Conservation (phyloP, 2,888 invertebrate genomes). For the Bimastos eiseni region DNA sequence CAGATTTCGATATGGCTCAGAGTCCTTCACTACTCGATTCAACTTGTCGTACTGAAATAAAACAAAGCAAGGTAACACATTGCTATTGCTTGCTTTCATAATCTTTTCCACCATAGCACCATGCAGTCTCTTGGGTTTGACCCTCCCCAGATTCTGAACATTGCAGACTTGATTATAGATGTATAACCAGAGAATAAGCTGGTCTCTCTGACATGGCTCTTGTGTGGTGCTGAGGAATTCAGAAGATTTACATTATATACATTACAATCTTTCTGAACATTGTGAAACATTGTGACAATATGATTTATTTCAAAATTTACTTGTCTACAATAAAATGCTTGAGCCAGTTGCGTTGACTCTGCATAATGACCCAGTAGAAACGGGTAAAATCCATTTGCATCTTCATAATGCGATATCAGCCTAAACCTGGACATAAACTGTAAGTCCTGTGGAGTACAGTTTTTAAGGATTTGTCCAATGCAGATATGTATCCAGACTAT, state of each 20-base stretch:
- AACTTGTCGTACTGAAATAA: slow-evolving; percentile 69
- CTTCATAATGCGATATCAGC: not conserved
- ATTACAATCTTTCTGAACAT: not conserved
- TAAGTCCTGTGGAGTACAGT: not conserved
- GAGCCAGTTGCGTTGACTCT: not conserved
- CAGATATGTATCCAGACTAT: not conserved
- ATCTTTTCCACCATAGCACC: not conserved
- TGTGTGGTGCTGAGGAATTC: no score
- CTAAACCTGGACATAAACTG: not conserved
- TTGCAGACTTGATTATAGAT: no score
- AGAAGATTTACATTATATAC: no score
- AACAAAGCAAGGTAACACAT: not conserved
- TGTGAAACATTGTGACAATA: not conserved
- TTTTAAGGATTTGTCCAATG: not conserved
- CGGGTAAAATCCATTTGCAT: not conserved
- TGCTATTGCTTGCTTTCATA: not conserved
- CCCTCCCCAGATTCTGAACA: no score
- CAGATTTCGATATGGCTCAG: slow-evolving; percentile 76
- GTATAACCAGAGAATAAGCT: no score
- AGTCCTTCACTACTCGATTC: slow-evolving; percentile 76
- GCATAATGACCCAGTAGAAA: not conserved
- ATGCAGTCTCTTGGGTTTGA: no score
- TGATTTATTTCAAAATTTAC: not conserved
- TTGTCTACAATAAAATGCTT: not conserved
- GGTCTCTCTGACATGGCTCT: no score